Evolutionary conservation across 2,113 vertebrate species (phyloP), one percentile per base, ranked within the genome.

Genomic region (Eptesicus fuscus): DNA sequence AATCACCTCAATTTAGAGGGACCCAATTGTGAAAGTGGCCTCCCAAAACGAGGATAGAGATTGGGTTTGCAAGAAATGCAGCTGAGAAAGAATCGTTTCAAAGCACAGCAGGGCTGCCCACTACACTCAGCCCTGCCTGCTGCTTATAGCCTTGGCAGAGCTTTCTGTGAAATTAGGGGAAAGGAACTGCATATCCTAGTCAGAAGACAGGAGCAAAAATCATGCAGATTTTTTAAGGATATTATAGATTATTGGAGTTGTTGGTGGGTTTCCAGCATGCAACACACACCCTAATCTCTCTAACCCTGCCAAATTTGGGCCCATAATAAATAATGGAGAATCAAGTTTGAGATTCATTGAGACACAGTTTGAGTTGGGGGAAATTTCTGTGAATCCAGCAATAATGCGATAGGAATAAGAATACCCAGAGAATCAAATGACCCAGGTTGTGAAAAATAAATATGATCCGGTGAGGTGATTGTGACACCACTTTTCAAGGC

Each of bases 401-500:
- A 14, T 32, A 74, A 83, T 30, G 20, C 53, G 25, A 35, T 5
- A 90, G 42, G 7, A 87, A 44, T 77, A 87, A 71, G 61, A 82
- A 84, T 32, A 74, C 4, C 0, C 42, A 37, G 32, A n/a, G 9
- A 93, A 92, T 44, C 44, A 92, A 74, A 93, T 12, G 42, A 30
- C 7, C 79, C 7, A 47, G 67, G 59, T 74, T 84, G 5, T 76
- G 73, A 95, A 89, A 92, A 88, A 92, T 76, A 96, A 96, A 88
- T 42, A 80, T 5, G 44, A 35, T 70, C 67, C 82, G 70, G 30
- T 51, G 88, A 88, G 14, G 82, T 92, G 83, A 93, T 1, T 25
- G 11, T 83, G 83, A 96, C 37, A 51, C 44, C 61, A 76, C 69
- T 91, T 92, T 93, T 83, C 85, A 91, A 96, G 69, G 53, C 83